Evolutionary conservation across 2,888 invertebrate genomes (phyloP), one percentile per base, ranked within the genome.

Genomic region (Anodontia alba): DNA sequence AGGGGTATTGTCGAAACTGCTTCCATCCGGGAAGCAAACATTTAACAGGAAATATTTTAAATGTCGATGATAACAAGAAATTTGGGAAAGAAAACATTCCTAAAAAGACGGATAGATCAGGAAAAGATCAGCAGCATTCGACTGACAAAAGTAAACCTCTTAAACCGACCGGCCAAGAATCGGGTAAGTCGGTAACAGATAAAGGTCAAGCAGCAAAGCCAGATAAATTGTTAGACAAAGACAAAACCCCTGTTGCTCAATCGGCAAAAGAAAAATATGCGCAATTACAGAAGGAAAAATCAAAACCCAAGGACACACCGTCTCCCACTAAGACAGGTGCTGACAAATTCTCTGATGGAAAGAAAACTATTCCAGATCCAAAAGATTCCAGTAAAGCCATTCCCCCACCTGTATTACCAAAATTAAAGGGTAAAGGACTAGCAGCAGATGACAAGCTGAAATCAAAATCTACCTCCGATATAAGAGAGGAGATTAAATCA

Each of bases 1-100:
- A 93, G 82, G 94, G 93, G 38, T 89, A 94, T 36, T 95, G 95
- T 90, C 93, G 92, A 82, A 94, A 94, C 75, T 94, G 94, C 79
- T 94, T 94, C 79, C 91, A 94, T 66, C 81, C 91, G 15, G 87
- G 90, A 49, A 90, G 91, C 26, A 91, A 92, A 80, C 94, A 94
- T 70, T 76, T 66, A 5, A 83, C 76, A 12, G 88, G 67, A 36
- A 69, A 78, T 73, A 33, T 73, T 69, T 43, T 62, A 68, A 17
- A 70, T 71, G 49, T 71, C 49, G 68, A 54, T 43, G 46, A 76
- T 54, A 57, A 46, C n/a, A 36, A 49, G 23, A 69, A 70, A 54
- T 36, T 69, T 36, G 68, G 72, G 0, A 72, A 75, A 20, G 67
- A 68, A 68, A 75, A 69, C 23, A n/a, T 43, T 36, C 69, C 36